Conservation (phyloP, 2,113 vertebrate species). For the Ictalurus furcatus region DNA sequence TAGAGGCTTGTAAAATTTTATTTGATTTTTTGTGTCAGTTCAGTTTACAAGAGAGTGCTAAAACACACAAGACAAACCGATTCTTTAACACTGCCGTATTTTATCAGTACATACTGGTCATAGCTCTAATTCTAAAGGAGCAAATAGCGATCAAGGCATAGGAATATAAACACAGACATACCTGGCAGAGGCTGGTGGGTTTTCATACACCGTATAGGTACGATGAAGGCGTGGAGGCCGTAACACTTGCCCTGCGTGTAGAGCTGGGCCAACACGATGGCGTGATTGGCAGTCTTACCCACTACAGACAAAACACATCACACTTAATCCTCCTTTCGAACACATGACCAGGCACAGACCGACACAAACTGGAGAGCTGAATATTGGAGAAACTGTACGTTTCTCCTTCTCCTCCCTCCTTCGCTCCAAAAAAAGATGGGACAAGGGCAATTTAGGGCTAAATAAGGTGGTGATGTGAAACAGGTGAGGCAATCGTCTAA, state of each 20-base stretch:
- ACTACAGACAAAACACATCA: slow-evolving; percentile 70
- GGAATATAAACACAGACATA: slow-evolving; percentile 55
- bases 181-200: slow-evolving; percentile 94
- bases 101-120: not conserved
- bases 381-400: not conserved
- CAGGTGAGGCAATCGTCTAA: no score
- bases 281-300: slow-evolving; percentile 95
- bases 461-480: no score
- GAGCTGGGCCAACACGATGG: slow-evolving; percentile 95
- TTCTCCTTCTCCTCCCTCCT: no score
- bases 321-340: not conserved
- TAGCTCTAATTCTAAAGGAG: not conserved
- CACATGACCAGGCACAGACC: not conserved
- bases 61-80: not conserved
- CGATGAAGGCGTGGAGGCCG: slow-evolving; percentile 93
- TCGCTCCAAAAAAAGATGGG: no score
- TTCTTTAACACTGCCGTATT: not conserved
- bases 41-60: not conserved
- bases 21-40: not conserved
- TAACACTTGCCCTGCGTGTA: slow-evolving; percentile 85
- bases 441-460: no score
- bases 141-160: not conserved
- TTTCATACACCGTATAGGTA: slow-evolving; percentile 83
- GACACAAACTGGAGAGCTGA: not conserved
- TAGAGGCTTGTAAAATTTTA: not conserved